Evolutionary conservation across 2,113 vertebrate species (phyloP).

Genomic region (Myrmecophaga tridactyla): DNA sequence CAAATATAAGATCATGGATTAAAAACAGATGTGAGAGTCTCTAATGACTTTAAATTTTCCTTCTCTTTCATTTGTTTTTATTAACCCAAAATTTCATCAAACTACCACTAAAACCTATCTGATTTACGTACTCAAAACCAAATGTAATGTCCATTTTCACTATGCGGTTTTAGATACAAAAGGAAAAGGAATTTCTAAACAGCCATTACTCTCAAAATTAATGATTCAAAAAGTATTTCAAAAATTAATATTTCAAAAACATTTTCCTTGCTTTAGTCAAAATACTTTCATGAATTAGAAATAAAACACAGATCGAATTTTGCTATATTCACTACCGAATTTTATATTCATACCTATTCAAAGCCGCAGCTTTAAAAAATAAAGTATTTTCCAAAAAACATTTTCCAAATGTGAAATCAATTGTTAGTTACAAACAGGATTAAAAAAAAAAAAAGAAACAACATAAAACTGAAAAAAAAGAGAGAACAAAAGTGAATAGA

Average conservation of each 20-base stretch:
- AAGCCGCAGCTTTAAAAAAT: background rate
- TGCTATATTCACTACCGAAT: background rate
- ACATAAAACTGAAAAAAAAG: background rate
- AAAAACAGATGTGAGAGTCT: background rate
- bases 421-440: background rate
- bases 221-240: background rate
- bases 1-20: background rate
- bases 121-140: background rate
- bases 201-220: background rate
- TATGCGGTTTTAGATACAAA: background rate
- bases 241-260: background rate
- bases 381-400: background rate
- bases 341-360: background rate
- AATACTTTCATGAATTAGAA: slow-evolving; percentile 25
- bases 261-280: slow-evolving; percentile 14
- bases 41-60: background rate
- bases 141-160: background rate
- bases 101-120: background rate
- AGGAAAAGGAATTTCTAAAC: background rate
- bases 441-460: background rate
- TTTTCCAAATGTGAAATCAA: background rate
- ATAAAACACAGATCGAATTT: background rate
- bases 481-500: background rate
- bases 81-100: background rate
- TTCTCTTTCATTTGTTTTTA: background rate